Evolutionary conservation across 1,140 invertebrate species (phyloP).

Genomic region (Stegodyphus mimosarum): DNA sequence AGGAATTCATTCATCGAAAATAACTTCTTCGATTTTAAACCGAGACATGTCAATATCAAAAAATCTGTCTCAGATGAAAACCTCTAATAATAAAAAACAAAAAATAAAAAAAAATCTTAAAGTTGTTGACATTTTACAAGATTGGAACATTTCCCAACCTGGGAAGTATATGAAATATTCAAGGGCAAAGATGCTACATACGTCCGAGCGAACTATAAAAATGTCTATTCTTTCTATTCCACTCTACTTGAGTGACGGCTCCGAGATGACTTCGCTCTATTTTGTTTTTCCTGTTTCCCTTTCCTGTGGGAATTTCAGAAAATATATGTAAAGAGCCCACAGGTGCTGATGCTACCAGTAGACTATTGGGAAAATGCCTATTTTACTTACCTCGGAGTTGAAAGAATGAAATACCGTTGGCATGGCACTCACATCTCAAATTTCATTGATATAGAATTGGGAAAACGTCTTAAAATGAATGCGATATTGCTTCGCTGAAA

Average conservation of each 20-base stretch:
- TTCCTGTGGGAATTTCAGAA: not conserved
- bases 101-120: not conserved
- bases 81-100: no score
- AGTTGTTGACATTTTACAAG: not conserved
- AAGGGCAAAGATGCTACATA: not conserved
- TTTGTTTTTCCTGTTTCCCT: not conserved
- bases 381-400: no score
- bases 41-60: not conserved
- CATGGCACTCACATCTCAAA: no score
- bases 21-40: not conserved
- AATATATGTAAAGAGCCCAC: no score
- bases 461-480: no score
- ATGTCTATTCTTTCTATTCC: not conserved
- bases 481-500: no score
- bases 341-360: no score
- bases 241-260: not conserved
- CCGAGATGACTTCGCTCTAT: not conserved
- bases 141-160: not conserved
- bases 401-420: no score
- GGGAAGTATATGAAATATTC: not conserved
- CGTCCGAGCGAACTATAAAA: not conserved
- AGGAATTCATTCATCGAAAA: not conserved
- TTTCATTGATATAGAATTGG: no score
- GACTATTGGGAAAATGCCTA: no score
- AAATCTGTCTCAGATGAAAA: not conserved